Base-by-base conservation (phyloP, 2,797 vertebrate species). In the Loriculus beryllinus region DNA sequence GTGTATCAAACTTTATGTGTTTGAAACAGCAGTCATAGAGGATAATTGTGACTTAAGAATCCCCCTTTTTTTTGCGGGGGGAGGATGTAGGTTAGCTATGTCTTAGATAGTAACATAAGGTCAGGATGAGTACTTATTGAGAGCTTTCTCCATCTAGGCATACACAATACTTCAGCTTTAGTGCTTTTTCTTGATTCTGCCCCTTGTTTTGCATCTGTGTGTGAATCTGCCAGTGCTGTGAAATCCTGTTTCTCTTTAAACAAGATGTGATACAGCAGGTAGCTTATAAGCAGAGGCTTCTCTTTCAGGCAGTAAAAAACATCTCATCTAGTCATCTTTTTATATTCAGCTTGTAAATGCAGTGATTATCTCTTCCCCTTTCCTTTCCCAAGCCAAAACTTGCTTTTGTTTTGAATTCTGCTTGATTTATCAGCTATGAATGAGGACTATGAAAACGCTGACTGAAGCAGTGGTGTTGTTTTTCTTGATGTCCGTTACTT, bases 321-420 rank as follows among this genome's bases (percentile, higher is more conserved):
- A 39, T 78, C 26, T 70, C 22, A 20, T 56, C 29, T 52, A 47
- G 25, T 60, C 26, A 43, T 81, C 69, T 69, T 86, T 88, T 90
- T 82, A 51, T 17, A 48, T 69, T 72, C 35, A 84, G 20, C 23
- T 16, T 70, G n/a, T 67, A 88, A 69, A 78, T 89, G 43, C 4
- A 48, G 20, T n/a, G 39, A 47, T 60, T 71, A 48, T 26, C 82
- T 82, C 77, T 75, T 15, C 35, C 48, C 20, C 37, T 80, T 80
- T 48, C 76, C 45, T 28, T 92, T 39, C 49, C 39, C 29, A 79
- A 60, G 42, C 48, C 31, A 29, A 81, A 79, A 82, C 57, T 79
- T 95, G 42, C 21, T 91, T 92, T 95, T 91, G 71, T 65, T 95
- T 91, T 91, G 59, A 72, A 54, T 89, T 69, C 70, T 84, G 19